Base-by-base conservation (phyloP, 2,888 invertebrate species). In the Noctua fimbriata region DNA sequence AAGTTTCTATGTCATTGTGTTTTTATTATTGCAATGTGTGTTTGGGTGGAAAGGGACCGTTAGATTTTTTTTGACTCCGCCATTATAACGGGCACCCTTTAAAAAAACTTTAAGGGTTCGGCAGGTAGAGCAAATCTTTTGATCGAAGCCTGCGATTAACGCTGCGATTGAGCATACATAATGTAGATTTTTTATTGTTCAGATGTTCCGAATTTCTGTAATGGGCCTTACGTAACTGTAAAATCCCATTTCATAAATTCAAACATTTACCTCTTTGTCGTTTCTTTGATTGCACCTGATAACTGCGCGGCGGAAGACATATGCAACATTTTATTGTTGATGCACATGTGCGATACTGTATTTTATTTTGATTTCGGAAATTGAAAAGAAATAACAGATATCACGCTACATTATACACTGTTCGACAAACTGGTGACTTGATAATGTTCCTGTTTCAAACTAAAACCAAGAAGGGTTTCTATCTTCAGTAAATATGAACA, bases 121-220 rank as follows among this genome's bases (percentile, higher is more conserved):
- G 94, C 96, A 96, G 96, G 96, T 96, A 97, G 93, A 94, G 93
- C 94, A 93, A 95, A 95, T 94, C 94, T 93, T 89, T 93, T 89
- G 95, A 96, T 96, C 94, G 91, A 93, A 92, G 91, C 89, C 93
- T 91, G 90, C 93, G 95, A 95, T 96, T 94, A 94, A 92, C 90
- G 91, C 90, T 87, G 88, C 91, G 93, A 94, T 94, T 92, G 92
- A 92, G 92, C 92, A 93, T 93, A 93, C 91, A 93, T 94, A 94
- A 94, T 93, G 90, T 90, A 85, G 81, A 91, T 92, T 93, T 82
- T 91, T 92, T 91, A 87, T 90, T 92, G 89, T 92, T 91, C 90
- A 90, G 90, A 92, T 91, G 93, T 92, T 92, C 92, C 92, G 92
- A 90, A 93, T 93, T 92, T 90, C 82, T 89, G 90, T 93, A 91